Evolutionary conservation across 2,888 invertebrate species (phyloP).

Genomic region (Resseliella maxima): DNA sequence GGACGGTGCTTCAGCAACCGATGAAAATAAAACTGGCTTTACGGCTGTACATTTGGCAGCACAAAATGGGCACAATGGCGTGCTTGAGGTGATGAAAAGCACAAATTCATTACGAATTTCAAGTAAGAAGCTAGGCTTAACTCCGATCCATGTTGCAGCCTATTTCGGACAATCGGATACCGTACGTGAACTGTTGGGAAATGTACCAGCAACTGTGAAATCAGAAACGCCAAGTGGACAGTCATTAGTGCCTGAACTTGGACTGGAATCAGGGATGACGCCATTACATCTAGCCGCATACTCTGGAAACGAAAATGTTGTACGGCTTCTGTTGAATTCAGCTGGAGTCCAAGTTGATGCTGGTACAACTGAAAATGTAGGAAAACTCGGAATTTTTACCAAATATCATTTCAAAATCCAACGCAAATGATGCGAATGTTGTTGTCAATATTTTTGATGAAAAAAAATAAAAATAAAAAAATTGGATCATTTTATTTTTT

Average conservation of each 20-base stretch:
- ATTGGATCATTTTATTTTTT: no score
- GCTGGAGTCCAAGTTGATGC: slow-evolving; percentile 98
- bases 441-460: neutral
- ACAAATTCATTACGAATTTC: slow-evolving; percentile 88
- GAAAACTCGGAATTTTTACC: slow-evolving; percentile 59
- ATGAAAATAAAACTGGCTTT: slow-evolving; percentile 96
- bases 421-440: no score
- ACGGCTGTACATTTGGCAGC: slow-evolving; percentile 97
- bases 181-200: slow-evolving; percentile 90
- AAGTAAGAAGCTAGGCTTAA: slow-evolving; percentile 95
- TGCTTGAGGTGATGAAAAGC: slow-evolving; percentile 89
- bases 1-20: slow-evolving; percentile 95
- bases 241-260: slow-evolving; percentile 85
- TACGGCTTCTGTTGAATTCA: slow-evolving; percentile 89
- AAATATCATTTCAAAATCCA: no score
- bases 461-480: no score
- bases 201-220: slow-evolving; percentile 95
- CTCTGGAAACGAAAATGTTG: slow-evolving; percentile 98
- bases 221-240: slow-evolving; percentile 92
- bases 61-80: slow-evolving; percentile 93
- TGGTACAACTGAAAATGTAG: slow-evolving; percentile 87
- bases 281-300: slow-evolving; percentile 97
- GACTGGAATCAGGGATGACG: slow-evolving; percentile 96
- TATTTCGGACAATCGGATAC: slow-evolving; percentile 97
- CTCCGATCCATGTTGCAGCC: slow-evolving; percentile 97